Base-by-base conservation (phyloP, 1,140 invertebrate genomes). In the Aleiodes sp. region DNA sequence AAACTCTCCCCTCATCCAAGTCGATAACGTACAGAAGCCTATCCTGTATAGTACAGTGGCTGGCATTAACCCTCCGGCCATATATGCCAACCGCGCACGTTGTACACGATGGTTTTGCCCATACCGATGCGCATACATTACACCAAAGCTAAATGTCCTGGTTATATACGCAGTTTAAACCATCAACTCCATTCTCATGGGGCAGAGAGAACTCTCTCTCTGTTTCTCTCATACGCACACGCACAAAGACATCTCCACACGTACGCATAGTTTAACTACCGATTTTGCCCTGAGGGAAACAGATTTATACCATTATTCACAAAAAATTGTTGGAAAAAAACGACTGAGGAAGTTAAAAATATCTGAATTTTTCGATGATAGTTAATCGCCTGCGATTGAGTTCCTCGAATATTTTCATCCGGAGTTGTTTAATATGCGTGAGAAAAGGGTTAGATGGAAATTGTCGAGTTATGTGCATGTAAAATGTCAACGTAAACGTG, bases 261-360 rank as follows among this genome's bases (percentile, higher is more conserved):
- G n/a, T n/a, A n/a, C n/a, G n/a, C n/a, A n/a, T n/a, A n/a, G n/a
- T n/a, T n/a, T n/a, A n/a, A n/a, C n/a, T n/a, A n/a, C n/a, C n/a
- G n/a, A 52, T 52, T 16, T 52, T 24, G 46, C 12, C 64, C 64
- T n/a, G 46, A 57, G 46, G 64, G 29, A 26, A 12, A 7, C 46
- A 57, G 64, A 66, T 66, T 66, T 66, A 66, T 66, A 57, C 64
- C 64, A 57, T 57, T 1, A 61, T n/a, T n/a, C n/a, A n/a, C n/a
- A n/a, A n/a, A n/a, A n/a, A n/a, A n/a, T n/a, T n/a, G n/a, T n/a
- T n/a, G n/a, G n/a, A n/a, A n/a, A n/a, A 52, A 52, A 52, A 52
- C 46, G 46, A 21, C 19, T 52, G 46, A 16, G 26, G n/a, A n/a
- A n/a, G n/a, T n/a, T 52, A 21, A 52, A 24, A 52, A 52, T 21